Conservation (phyloP, 2,113 vertebrate species). For the Corapipo altera region DNA sequence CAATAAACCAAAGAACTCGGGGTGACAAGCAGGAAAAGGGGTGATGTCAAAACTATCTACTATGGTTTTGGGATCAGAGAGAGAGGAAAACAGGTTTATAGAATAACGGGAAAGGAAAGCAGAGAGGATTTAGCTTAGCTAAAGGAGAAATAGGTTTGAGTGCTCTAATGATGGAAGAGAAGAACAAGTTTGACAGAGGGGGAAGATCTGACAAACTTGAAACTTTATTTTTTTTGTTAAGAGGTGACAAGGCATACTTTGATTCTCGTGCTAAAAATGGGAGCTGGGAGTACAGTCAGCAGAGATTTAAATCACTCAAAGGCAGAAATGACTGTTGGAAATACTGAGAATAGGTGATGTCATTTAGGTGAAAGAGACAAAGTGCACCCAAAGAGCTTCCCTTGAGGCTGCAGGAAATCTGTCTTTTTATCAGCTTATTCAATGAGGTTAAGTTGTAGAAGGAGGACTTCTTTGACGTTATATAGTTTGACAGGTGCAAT, state of each 20-base stretch:
- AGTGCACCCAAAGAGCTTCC: background rate
- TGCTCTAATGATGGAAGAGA: background rate
- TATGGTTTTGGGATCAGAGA: background rate
- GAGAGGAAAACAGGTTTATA: background rate
- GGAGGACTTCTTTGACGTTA: background rate
- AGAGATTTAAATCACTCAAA: background rate
- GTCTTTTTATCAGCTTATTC: background rate
- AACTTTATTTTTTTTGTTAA: background rate
- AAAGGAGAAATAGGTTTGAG: background rate
- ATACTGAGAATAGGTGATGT: background rate
- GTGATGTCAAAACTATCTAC: background rate
- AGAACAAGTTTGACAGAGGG: background rate
- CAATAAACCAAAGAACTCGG: background rate
- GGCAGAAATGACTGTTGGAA: background rate
- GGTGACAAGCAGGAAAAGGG: background rate
- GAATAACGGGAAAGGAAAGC: background rate
- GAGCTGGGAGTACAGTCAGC: background rate
- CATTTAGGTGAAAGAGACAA: background rate
- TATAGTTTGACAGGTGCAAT: background rate
- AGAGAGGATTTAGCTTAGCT: background rate
- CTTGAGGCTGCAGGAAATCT: background rate
- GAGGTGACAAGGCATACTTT: background rate
- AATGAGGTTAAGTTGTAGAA: background rate
- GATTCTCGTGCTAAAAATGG: background rate
- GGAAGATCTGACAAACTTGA: background rate